Percentiles rank a stretch among this genome's conserved stretches.
Evolutionary conservation across 2,888 invertebrate species (phyloP).

Genomic region (Drosophila parthenogenetica): DNA sequence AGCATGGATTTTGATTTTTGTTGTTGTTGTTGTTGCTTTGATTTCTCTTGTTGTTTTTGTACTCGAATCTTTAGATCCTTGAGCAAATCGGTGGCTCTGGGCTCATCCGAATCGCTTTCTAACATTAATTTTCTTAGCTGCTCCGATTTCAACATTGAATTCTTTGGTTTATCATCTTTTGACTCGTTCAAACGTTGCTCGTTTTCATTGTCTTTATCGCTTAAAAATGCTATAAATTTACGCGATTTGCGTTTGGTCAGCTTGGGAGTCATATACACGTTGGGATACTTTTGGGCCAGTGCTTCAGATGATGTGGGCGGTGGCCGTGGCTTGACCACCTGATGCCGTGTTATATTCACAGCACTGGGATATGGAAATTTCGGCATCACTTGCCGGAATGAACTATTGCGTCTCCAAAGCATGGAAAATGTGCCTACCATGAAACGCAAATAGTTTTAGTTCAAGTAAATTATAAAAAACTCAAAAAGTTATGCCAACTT

Average conservation of each 20-base stretch:
- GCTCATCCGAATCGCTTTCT: not conserved
- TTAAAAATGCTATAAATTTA: not conserved
- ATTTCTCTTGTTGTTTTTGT: no score
- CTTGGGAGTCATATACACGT: not conserved
- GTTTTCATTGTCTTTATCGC: not conserved
- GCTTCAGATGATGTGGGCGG: not conserved
- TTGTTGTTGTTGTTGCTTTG: not conserved
- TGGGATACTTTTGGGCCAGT: not conserved
- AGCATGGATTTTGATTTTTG: not conserved
- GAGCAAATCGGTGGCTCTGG: not conserved
- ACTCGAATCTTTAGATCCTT: not conserved
- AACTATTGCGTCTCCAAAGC: not conserved
- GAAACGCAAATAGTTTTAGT: no score
- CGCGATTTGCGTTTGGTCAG: not conserved
- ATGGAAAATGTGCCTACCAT: not conserved
- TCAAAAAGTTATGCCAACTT: not conserved
- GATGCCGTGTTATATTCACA: constrained; percentile 7
- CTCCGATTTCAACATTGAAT: not conserved
- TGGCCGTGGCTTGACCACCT: constrained; percentile 7
- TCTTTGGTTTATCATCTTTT: not conserved
- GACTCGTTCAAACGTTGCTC: not conserved
- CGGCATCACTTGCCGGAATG: not conserved
- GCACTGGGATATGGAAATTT: constrained; percentile 32
- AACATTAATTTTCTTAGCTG: not conserved
- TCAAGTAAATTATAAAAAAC: no score